phyloP scores from a whole-genome alignment of 2,888 invertebrate species.

The Zootermopsis nevadensis region DNA sequence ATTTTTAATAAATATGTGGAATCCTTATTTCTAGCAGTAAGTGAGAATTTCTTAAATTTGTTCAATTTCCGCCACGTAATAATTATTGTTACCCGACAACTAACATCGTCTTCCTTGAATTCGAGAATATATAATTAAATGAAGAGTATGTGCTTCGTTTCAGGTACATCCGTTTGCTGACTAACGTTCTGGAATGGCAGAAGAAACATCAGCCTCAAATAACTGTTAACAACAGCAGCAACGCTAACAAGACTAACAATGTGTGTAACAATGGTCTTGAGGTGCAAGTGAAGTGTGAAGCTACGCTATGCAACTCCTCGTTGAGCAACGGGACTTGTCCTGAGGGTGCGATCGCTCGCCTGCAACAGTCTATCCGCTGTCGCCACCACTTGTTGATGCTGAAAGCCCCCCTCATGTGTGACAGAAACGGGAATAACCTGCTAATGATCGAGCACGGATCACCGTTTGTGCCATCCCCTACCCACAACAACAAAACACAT shows the following conservation, averaged over 20 bases:
- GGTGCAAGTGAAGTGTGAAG: slow-evolving; percentile 48
- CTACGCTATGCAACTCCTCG: background rate
- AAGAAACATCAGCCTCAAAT: slow-evolving; percentile 63
- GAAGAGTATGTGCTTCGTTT: slow-evolving; percentile 47
- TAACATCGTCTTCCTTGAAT: too few relatives aligned
- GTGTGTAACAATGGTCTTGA: slow-evolving; percentile 57
- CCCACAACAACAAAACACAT: background rate
- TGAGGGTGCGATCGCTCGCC: background rate
- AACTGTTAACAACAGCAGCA: slow-evolving; percentile 63
- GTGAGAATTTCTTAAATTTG: too few relatives aligned
- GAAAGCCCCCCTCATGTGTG: slow-evolving; percentile 64
- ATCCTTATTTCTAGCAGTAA: too few relatives aligned
- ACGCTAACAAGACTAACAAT: slow-evolving; percentile 64
- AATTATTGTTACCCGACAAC: too few relatives aligned
- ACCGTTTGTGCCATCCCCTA: background rate
- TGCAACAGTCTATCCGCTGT: slow-evolving; percentile 55
- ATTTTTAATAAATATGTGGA: too few relatives aligned
- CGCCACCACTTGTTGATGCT: slow-evolving; percentile 24
- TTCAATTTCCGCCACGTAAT: too few relatives aligned
- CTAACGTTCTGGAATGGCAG: slow-evolving; percentile 92
- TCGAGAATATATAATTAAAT: too few relatives aligned
- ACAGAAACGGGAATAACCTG: slow-evolving; percentile 74
- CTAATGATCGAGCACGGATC: slow-evolving; percentile 69
- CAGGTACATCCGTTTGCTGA: slow-evolving; percentile 88
- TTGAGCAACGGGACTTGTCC: slow-evolving; percentile 14